Base-by-base conservation (phyloP, 2,113 vertebrate genomes). In the Notiomystis cincta region DNA sequence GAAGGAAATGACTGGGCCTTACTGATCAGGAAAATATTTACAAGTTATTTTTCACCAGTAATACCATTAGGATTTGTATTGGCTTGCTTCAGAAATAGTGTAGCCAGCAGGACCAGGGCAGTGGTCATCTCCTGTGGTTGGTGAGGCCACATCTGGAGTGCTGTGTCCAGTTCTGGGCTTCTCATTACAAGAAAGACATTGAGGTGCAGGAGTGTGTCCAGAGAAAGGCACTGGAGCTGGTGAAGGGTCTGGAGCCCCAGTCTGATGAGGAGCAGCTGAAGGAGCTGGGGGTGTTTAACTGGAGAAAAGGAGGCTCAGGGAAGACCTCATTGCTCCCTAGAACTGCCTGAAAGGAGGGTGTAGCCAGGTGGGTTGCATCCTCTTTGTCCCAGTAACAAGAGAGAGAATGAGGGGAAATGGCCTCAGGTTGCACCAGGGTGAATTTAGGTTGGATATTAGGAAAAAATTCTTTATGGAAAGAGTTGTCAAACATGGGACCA, bases 21-120 rank as follows among this genome's bases (percentile, higher is more conserved):
- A 90, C 83, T 96, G 93, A 94, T 95, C 77, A 94, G 95, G 87
- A 90, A 96, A 97, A 92, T 54, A 92, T 78, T 94, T 76, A 96
- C 4, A 9, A 67, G 24, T 71, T 80, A 27, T 65, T 90, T 65
- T 89, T 92, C 82, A 78, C 75, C 48, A 90, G 40, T 62, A 85
- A 87, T 82, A 71, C 69, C 47, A 53, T 67, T 91, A 93, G 78
- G 90, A 92, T 92, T 86, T 73, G 18, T 81, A 18, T 25, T 62
- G 54, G 23, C 40, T 75, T 62, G 31, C 48, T 61, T 75, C 35
- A 44, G 48, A 50, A 62, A 62, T 4, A 24, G 22, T 24, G 42
- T 20, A 31, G 22, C 30, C 56, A 56, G 22, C 42, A 56, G 61
- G 35, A 67, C 40, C 15, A 54, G 20, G 27, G 54, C 12, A 56